A percentile compares a stretch with the other conserved stretches of the same genome.
Conservation (phyloP, 2,888 invertebrate species). For the Pachydiplax longipennis region DNA sequence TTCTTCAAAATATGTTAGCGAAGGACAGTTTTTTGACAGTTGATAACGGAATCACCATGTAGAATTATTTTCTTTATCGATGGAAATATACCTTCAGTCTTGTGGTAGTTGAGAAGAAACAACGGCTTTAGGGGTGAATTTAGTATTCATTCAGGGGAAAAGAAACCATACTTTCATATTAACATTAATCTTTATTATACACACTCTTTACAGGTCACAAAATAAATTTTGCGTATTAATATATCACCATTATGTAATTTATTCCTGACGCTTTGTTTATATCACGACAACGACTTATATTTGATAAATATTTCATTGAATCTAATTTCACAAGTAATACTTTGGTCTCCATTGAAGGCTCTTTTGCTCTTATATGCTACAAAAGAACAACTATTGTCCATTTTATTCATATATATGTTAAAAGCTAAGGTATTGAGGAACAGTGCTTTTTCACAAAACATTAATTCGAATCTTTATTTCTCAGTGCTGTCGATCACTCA, state of each 20-base stretch:
- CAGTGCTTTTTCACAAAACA: not conserved
- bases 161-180: not conserved
- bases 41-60: too few species aligned
- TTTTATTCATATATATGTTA: not conserved
- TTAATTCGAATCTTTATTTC: not conserved
- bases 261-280: constrained; percentile 1
- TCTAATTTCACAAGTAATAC: constrained; percentile 4
- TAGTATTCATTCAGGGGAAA: too few species aligned
- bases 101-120: too few species aligned
- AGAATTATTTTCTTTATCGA: too few species aligned
- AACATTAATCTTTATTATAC: constrained; percentile 33
- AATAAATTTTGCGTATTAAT: constrained; percentile 41
- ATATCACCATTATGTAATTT: constrained; percentile 36
- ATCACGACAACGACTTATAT: constrained; percentile 15
- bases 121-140: too few species aligned
- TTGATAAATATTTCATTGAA: constrained; percentile 16
- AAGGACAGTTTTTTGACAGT: too few species aligned
- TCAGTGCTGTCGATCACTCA: not conserved
- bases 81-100: too few species aligned
- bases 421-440: not conserved
- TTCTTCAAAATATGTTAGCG: too few species aligned
- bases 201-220: constrained; percentile 38
- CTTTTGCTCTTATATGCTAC: not conserved
- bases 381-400: constrained; percentile 15
- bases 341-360: constrained; percentile 38